Evolutionary conservation across 2,113 vertebrate species (phyloP).

Genomic region (Charina bottae): DNA sequence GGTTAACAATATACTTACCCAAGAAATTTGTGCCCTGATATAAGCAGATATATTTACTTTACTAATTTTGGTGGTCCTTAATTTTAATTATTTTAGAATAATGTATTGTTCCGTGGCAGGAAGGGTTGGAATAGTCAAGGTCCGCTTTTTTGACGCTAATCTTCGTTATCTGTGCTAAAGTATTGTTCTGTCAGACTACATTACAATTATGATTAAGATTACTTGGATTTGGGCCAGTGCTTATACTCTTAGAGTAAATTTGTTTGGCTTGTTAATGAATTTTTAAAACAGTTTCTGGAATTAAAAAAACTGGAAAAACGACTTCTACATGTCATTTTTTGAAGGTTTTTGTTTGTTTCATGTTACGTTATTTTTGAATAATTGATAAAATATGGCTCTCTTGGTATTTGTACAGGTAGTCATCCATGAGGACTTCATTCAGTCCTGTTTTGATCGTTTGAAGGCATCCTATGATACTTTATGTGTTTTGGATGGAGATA

Average conservation of each 20-base stretch:
- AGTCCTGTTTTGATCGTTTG: conserved; percentile 98
- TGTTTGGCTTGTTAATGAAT: not conserved
- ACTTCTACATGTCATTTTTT: not conserved
- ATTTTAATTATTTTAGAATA: not conserved
- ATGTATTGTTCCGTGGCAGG: not conserved
- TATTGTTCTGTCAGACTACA: not conserved
- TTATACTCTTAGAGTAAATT: not conserved
- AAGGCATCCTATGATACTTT: conserved; percentile 97
- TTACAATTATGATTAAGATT: not conserved
- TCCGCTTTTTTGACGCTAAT: not conserved
- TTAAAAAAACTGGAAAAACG: not conserved
- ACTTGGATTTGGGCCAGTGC: not conserved
- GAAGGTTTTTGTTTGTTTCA: not conserved
- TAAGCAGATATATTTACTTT: not conserved
- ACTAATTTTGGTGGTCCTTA: not conserved
- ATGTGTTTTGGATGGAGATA: conserved; percentile 97
- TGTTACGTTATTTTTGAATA: not conserved
- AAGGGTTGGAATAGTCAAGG: not conserved
- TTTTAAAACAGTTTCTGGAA: not conserved
- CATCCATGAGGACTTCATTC: conserved; percentile 99
- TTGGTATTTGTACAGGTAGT: conserved; percentile 83
- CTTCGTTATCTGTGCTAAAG: not conserved
- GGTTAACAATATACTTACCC: not conserved
- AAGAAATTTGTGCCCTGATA: not conserved
- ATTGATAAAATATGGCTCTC: conserved; percentile 34